Evolutionary conservation across 1,140 invertebrate genomes (phyloP).

Genomic region (Aleiodes sp.): DNA sequence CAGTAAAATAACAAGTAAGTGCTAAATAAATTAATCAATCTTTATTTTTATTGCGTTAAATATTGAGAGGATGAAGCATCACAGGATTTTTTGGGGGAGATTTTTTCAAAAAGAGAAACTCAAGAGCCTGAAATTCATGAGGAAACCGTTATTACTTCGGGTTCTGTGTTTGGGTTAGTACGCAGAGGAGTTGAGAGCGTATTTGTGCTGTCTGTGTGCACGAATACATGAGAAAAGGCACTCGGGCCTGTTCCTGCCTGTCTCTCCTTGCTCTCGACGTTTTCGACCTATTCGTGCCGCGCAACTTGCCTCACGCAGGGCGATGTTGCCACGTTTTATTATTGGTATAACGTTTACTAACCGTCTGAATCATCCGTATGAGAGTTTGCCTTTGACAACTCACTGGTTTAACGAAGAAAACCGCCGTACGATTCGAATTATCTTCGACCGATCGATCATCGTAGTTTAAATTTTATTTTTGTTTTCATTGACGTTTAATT

Average conservation of each 20-base stretch:
- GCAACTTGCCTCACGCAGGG: conserved; percentile 51
- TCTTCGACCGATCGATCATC: conserved; percentile 5
- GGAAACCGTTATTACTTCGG: no score
- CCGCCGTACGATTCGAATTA: conserved; percentile 34
- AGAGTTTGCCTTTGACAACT: neutral
- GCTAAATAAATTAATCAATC: no score
- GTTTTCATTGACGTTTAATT: no score
- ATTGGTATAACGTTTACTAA: neutral
- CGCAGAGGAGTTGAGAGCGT: neutral
- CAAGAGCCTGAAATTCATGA: no score
- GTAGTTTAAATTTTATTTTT: neutral
- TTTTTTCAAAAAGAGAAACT: no score
- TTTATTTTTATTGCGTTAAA: no score
- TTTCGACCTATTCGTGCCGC: conserved; percentile 49
- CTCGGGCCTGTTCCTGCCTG: neutral
- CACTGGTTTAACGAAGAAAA: neutral
- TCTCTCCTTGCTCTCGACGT: neutral
- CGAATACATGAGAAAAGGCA: neutral
- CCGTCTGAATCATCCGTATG: conserved; percentile 2
- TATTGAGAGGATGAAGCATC: no score
- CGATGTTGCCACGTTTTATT: conserved; percentile 43
- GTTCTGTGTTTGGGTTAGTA: no score
- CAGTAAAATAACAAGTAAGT: no score
- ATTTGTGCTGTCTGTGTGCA: neutral
- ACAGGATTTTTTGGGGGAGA: no score